A percentile compares a stretch with the other conserved stretches of the same genome.
Evolutionary conservation across 2,113 vertebrate genomes (phyloP).

Genomic region (Oncorhynchus mykiss): DNA sequence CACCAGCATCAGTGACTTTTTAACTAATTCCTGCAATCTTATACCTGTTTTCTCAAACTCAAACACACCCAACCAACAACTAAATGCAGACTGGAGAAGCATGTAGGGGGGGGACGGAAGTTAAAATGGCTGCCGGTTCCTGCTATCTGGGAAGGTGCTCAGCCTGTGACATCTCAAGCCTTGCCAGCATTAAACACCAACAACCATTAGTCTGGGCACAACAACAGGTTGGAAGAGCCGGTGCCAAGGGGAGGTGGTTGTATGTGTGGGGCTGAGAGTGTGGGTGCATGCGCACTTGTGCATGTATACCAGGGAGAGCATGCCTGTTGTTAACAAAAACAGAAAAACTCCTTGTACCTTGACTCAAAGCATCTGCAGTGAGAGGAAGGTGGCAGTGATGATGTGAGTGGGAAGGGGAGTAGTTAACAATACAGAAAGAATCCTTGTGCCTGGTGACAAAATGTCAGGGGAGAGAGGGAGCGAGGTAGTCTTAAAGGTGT

Average conservation of each 20-base stretch:
- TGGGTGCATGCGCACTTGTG: constrained; percentile 8
- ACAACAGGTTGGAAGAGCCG: constrained; percentile 45
- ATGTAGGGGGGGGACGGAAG: constrained; percentile 19
- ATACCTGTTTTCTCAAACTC: constrained; percentile 16
- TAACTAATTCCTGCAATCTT: neutral
- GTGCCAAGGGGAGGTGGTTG: neutral
- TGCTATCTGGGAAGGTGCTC: constrained; percentile 22
- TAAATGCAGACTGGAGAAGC: constrained; percentile 23
- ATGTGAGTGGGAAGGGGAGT: too few species aligned
- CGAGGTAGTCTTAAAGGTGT: too few species aligned
- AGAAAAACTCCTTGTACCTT: neutral
- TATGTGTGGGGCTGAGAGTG: constrained; percentile 10
- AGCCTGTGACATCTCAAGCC: constrained; percentile 50
- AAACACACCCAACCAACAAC: constrained; percentile 10
- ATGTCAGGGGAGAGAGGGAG: too few species aligned
- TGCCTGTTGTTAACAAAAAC: neutral
- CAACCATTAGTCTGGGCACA: constrained; percentile 33
- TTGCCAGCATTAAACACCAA: constrained; percentile 52
- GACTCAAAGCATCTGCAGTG: too few species aligned
- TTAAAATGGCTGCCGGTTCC: neutral
- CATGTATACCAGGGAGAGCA: neutral
- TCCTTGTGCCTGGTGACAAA: too few species aligned
- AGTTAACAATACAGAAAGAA: too few species aligned
- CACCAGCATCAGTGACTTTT: neutral
- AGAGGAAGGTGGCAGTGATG: too few species aligned